phyloP scores from a whole-genome alignment of 2,888 invertebrate genomes.

The Matsumyia berberina region DNA sequence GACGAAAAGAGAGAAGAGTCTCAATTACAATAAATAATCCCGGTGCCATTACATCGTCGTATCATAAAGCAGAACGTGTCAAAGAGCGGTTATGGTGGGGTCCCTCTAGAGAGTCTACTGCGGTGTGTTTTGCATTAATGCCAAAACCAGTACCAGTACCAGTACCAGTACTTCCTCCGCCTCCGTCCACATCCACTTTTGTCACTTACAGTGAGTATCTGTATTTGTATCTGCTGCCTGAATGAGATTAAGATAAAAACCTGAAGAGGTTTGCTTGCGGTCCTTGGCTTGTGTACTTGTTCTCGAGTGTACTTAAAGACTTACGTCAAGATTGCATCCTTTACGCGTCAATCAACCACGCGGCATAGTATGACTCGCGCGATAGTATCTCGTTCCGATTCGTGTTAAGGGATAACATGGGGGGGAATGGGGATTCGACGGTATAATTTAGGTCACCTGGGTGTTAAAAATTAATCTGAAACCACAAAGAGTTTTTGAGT shows the following conservation, averaged over 20 bases:
- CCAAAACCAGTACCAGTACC: constrained; percentile 43
- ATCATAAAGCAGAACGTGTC: constrained; percentile 76
- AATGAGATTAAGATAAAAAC: constrained; percentile 65
- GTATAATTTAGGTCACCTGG: constrained; percentile 70
- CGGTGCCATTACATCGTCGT: constrained; percentile 68
- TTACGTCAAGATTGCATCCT: constrained; percentile 66
- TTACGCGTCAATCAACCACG: constrained; percentile 70
- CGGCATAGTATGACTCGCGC: constrained; percentile 9
- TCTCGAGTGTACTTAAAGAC: constrained; percentile 50
- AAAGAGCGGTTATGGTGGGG: constrained; percentile 62
- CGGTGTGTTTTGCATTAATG: constrained; percentile 63
- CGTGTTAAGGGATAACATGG: constrained; percentile 46
- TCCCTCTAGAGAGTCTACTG: not conserved
- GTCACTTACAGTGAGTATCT: constrained; percentile 52
- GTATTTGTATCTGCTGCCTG: constrained; percentile 26
- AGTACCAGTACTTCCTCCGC: constrained; percentile 40
- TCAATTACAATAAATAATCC: constrained; percentile 76
- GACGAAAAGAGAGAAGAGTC: constrained; percentile 33
- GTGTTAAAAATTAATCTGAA: constrained; percentile 72
- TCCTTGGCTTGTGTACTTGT: constrained; percentile 21
- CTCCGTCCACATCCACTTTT: constrained; percentile 34
- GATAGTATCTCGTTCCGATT: constrained; percentile 32
- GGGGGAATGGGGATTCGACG: not conserved
- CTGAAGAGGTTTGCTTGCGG: constrained; percentile 19
- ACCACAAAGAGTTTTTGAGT: constrained; percentile 41